Percentiles rank a stretch among this genome's conserved stretches.
phyloP scores from a whole-genome alignment of 2,888 invertebrate genomes.

The Mesorhabditis sp. region DNA sequence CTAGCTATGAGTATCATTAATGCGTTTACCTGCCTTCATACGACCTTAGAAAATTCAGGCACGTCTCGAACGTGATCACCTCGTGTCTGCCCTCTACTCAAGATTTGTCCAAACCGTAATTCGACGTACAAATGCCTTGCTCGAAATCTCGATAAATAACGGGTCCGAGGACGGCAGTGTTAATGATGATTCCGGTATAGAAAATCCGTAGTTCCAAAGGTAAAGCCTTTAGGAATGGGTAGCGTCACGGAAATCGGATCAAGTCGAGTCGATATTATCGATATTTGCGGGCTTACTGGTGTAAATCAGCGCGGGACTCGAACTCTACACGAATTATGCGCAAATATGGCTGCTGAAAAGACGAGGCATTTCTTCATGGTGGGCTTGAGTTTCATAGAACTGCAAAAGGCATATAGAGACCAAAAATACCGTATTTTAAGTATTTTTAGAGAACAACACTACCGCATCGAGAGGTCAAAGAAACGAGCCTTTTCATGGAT shows the following conservation, averaged over 20 bases:
- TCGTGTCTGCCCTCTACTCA: background rate
- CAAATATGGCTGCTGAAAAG: constrained; percentile 6
- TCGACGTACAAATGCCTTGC: background rate
- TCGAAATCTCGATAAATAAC: background rate
- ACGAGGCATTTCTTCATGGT: constrained; percentile 6
- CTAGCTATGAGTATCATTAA: too few species aligned
- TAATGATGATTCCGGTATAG: background rate
- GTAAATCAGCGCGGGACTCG: background rate
- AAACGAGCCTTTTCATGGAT: background rate
- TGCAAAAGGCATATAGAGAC: background rate
- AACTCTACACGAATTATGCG: background rate
- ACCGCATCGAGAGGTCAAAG: constrained; percentile 2
- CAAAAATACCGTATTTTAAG: background rate
- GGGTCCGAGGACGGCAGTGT: background rate
- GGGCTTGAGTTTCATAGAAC: background rate
- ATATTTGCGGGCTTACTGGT: background rate
- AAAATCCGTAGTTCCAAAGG: background rate
- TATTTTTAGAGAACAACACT: background rate
- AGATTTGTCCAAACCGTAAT: background rate
- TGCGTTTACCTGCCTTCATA: too few species aligned
- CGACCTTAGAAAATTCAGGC: background rate
- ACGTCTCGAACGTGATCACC: background rate
- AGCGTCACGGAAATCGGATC: background rate
- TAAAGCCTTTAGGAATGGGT: background rate
- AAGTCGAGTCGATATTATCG: background rate